Evolutionary conservation across 2,888 invertebrate species (phyloP).

Genomic region (Ethmia dodecea): DNA sequence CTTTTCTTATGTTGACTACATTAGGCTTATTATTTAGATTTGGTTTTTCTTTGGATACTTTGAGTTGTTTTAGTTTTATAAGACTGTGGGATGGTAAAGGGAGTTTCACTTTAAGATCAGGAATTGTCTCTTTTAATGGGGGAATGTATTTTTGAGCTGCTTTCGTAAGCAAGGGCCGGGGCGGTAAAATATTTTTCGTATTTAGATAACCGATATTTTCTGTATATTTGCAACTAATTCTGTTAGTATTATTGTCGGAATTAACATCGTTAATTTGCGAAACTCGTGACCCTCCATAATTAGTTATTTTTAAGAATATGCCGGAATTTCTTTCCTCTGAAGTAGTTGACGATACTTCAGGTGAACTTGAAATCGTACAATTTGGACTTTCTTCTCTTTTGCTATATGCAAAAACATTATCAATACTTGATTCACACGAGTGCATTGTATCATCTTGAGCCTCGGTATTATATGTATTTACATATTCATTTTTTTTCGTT

Average conservation of each 20-base stretch:
- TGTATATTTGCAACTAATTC: conserved; percentile 48
- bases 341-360: conserved; percentile 70
- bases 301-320: conserved; percentile 63
- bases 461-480: conserved; percentile 16
- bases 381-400: conserved; percentile 27
- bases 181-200: conserved; percentile 32
- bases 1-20: conserved; percentile 22
- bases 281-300: conserved; percentile 52
- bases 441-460: conserved; percentile 31
- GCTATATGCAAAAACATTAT: conserved; percentile 35
- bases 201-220: conserved; percentile 48
- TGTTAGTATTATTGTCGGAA: conserved; percentile 25
- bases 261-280: conserved; percentile 50
- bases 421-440: conserved; percentile 46
- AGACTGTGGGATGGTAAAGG: conserved; percentile 62
- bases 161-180: conserved; percentile 62
- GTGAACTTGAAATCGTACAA: conserved; percentile 49
- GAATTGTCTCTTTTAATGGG: conserved; percentile 54
- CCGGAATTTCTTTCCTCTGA: conserved; percentile 58
- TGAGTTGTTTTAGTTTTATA: conserved; percentile 58
- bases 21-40: conserved; percentile 28
- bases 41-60: conserved; percentile 52
- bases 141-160: conserved; percentile 74
- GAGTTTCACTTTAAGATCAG: conserved; percentile 64
- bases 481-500: conserved; percentile 16